Evolutionary conservation across 2,797 vertebrate genomes (phyloP).

Genomic region (Phrynocephalus guinanensis): DNA sequence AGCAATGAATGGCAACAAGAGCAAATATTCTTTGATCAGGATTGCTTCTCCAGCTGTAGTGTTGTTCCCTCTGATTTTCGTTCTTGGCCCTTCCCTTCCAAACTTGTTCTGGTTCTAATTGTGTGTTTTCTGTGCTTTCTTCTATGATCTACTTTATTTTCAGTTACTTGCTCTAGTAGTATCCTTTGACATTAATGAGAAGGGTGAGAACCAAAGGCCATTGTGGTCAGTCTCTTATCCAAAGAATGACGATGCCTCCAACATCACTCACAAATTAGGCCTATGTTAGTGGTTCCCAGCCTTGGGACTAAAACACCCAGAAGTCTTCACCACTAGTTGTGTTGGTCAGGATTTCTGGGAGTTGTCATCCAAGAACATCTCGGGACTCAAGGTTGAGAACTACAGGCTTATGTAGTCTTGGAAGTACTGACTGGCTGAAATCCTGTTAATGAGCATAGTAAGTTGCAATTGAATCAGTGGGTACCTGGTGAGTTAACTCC

Average conservation of each 20-base stretch:
- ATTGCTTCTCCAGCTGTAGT: slow-evolving; percentile 1
- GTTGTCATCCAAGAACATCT: too few relatives aligned
- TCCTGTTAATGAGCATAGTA: too few relatives aligned
- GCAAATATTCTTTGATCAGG: slow-evolving; percentile 9
- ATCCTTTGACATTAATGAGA: not conserved
- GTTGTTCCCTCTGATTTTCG: slow-evolving; percentile 7
- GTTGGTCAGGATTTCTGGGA: too few relatives aligned
- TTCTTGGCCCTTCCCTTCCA: not conserved
- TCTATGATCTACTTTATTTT: not conserved
- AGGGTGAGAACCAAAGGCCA: not conserved
- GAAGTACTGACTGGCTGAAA: too few relatives aligned
- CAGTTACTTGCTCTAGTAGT: not conserved
- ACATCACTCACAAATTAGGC: not conserved
- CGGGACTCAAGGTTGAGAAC: too few relatives aligned
- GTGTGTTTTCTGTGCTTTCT: not conserved
- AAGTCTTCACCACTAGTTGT: too few relatives aligned
- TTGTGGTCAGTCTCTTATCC: not conserved
- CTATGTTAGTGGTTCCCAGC: too few relatives aligned
- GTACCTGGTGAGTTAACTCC: too few relatives aligned
- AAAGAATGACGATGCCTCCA: not conserved
- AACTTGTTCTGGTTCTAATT: not conserved
- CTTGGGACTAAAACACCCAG: too few relatives aligned
- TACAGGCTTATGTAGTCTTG: not conserved
- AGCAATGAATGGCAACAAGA: not conserved
- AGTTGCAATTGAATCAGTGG: too few relatives aligned